Evolutionary conservation across 1,140 invertebrate species (phyloP).

Genomic region (Meloidogyne floridensis): DNA sequence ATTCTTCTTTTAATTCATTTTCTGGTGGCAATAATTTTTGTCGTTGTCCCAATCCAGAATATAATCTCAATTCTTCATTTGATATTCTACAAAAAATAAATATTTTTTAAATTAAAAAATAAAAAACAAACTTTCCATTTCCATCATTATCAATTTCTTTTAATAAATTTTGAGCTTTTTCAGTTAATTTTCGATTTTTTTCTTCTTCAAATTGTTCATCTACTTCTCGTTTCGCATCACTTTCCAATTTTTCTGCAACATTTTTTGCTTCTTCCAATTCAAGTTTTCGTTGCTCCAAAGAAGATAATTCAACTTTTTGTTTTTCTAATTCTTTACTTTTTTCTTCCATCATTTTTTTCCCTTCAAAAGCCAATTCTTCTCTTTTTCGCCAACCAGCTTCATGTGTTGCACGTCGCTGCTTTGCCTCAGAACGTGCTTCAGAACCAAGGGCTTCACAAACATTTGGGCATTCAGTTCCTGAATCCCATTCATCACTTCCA

Average conservation of each 20-base stretch:
- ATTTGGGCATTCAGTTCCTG: constrained; percentile 51
- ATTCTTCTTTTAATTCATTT: constrained; percentile 50
- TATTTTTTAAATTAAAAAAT: neutral
- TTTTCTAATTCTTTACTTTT: constrained; percentile 49
- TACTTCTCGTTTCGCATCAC: constrained; percentile 70
- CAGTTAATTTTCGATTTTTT: neutral
- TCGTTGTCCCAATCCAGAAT: neutral
- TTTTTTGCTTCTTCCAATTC: constrained; percentile 74
- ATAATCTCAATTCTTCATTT: neutral
- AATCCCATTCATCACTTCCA: constrained; percentile 79
- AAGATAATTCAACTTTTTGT: constrained; percentile 54
- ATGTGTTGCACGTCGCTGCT: constrained; percentile 65
- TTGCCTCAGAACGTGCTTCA: constrained; percentile 71
- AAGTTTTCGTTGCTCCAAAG: constrained; percentile 52
- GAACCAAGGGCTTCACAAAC: constrained; percentile 79
- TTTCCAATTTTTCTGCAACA: constrained; percentile 71
- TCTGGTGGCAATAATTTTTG: constrained; percentile 55
- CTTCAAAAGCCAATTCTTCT: constrained; percentile 77
- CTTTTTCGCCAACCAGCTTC: constrained; percentile 77
- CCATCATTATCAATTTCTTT: constrained; percentile 34
- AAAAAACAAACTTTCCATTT: constrained; percentile 42
- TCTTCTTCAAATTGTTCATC: constrained; percentile 65
- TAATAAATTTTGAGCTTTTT: constrained; percentile 26
- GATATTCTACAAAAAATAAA: neutral
- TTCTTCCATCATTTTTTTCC: constrained; percentile 65